Evolutionary conservation across 2,797 vertebrate species (phyloP), one percentile per base, ranked within the genome.

Genomic region (Hipposideros larvatus): DNA sequence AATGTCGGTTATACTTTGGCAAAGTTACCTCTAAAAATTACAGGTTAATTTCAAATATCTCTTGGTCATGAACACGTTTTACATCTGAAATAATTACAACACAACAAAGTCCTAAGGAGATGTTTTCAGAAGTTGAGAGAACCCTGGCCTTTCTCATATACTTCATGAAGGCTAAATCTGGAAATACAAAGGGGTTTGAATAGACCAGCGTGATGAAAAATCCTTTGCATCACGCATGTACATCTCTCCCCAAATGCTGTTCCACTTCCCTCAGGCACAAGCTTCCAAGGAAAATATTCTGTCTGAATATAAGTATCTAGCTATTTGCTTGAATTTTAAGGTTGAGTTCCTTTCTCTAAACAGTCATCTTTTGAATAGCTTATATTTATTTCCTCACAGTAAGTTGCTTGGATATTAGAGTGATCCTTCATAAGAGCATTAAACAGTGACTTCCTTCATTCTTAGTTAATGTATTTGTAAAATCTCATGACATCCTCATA

Each of bases 311-410:
- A 51, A 63, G 22, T 73, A 59, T 43, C 31, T 55, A 86, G 31
- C 14, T 84, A 77, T 31, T 63, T 86, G 37, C 46, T 94, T 82
- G 37, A 73, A 92, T 84, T 87, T 95, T 73, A 90, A 90, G 68
- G 80, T 0, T 75, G 34, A 87, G 28, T 7, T 74, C 34, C 14
- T 82, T 96, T 80, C 21, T 71, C 53, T 71, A 73, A 80, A 87
- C 6, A 61, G 13, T 75, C 22, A 65, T 9, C 11, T 31, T 94
- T 13, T 7, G 22, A 80, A 70, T 18, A 73, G 19, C 37, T 85
- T 61, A 1, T 15, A 73, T 77, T 63, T 15, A 73, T 77, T 63
- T 91, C 18, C 73, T 90, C n/a, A 59, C 37, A 55, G 15, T 15
- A 53, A 51, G 13, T 43, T 78, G 31, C 16, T 61, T 82, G 41